Percentiles rank a stretch among this genome's conserved stretches.
These are phyloP conservation scores for Seira sanloemensis DNA, from an alignment of 2,888 invertebrate species.

Conservation along the genomic window DNA sequence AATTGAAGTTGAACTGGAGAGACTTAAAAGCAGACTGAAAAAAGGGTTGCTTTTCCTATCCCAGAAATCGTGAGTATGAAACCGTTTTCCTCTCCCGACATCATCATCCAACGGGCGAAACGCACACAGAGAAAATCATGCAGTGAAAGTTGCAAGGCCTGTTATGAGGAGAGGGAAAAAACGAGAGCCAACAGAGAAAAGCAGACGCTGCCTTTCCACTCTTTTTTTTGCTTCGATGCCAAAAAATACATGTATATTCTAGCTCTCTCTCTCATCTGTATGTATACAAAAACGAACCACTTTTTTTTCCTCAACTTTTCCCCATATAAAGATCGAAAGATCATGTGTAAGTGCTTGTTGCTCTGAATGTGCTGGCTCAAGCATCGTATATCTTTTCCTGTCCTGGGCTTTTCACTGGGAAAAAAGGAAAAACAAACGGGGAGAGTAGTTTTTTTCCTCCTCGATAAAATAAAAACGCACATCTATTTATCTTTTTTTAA, in stretches of 20 bases:
- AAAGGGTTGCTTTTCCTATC: conserved; percentile 54
- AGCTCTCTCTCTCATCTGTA: neutral
- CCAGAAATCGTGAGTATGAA: conserved; percentile 43
- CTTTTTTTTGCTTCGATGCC: neutral
- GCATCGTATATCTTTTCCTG: neutral
- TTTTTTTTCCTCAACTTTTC: conserved; percentile 7
- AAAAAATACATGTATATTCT: too few relatives aligned
- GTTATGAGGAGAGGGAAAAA: conserved; percentile 21
- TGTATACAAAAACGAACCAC: conserved; percentile 16
- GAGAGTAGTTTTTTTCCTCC: neutral
- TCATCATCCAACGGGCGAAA: conserved; percentile 34
- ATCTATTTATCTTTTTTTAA: neutral
- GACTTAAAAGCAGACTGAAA: conserved; percentile 53
- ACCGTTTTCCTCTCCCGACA: neutral
- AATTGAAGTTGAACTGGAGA: conserved; percentile 52
- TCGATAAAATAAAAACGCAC: neutral
- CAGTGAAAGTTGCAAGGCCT: neutral
- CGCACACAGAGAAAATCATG: neutral
- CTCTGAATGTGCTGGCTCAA: conserved; percentile 20
- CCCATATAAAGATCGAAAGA: conserved; percentile 45
- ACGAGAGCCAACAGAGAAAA: conserved; percentile 39
- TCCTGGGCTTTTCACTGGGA: neutral
- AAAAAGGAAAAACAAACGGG: neutral
- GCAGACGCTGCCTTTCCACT: conserved; percentile 31
- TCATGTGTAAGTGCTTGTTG: conserved; percentile 58